Evolutionary conservation across 2,888 invertebrate species (phyloP), one percentile per base, ranked within the genome.

Genomic region (Pandemis corylana): DNA sequence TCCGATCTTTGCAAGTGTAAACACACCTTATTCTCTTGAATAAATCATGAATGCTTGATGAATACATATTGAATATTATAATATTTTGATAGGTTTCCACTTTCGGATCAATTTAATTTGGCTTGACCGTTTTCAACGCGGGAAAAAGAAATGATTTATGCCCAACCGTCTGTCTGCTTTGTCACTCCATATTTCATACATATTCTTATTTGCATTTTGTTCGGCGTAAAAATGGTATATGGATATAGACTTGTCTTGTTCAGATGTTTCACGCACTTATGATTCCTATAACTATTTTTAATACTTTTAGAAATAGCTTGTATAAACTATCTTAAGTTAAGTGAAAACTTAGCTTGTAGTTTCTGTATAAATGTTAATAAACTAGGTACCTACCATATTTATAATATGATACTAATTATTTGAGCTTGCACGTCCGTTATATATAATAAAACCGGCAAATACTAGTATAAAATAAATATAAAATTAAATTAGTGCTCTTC

Each of bases 11-110:
- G 64, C 51, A 53, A 63, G 68, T 56, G 68, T 68, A 41, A 49
- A 64, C 41, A 28, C 28, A 59, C 56, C 20, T 65, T 59, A 68
- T 68, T 64, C 68, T 5, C 6, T 46, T 68, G 64, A 73, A 64
- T 73, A 73, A 73, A 73, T 68, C 68, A 68, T 69, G 66, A n/a
- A 66, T 42, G 70, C 10, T 42, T 68, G 68, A 73, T 76, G 62
- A 73, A 76, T 73, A 68, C 70, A 67, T 63, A 53, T 51, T 68
- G 68, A 76, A 73, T 70, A 76, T 67, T 66, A 64, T 72, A 53
- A 12, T 46, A 46, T 70, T 70, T 20, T 59, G 46, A 61, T 72
- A 59, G 42, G 68, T 76, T 61, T 51, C 51, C 56, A 59, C n/a
- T 44, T 28, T 68, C 42, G 61, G 51, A 42, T 61, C 63, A 13